phyloP scores from a whole-genome alignment of 2,888 invertebrate genomes.

The Chloromyia formosa region DNA sequence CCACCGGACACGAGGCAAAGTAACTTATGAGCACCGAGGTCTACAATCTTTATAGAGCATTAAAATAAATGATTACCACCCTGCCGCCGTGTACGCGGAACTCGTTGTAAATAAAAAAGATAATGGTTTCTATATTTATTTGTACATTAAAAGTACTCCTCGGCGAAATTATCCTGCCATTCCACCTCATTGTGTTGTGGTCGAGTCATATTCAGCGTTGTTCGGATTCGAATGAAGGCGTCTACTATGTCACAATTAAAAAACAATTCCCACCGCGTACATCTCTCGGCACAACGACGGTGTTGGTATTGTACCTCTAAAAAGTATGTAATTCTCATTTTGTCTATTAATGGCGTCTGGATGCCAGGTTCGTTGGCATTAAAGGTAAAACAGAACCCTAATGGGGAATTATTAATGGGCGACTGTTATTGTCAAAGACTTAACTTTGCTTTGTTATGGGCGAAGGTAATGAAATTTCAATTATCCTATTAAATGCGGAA shows the following conservation, averaged over 20 bases:
- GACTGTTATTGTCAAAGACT: constrained; percentile 5
- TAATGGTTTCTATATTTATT: constrained; percentile 34
- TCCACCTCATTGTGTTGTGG: not conserved
- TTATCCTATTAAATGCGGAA: constrained; percentile 1
- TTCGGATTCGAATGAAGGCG: constrained; percentile 1
- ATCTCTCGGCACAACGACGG: too few species aligned
- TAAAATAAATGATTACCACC: constrained; percentile 24
- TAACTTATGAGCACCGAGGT: constrained; percentile 46
- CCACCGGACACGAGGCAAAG: too few species aligned
- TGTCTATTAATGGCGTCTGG: constrained; percentile 21
- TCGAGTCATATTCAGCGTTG: not conserved
- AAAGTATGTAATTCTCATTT: not conserved
- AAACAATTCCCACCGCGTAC: constrained; percentile 15
- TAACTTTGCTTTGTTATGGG: constrained; percentile 19
- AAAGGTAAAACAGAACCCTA: constrained; percentile 10
- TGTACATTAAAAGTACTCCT: constrained; percentile 30
- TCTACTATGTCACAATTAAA: constrained; percentile 21
- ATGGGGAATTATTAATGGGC: constrained; percentile 30
- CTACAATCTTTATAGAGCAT: constrained; percentile 13
- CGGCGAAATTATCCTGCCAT: constrained; percentile 12
- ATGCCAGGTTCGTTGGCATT: not conserved
- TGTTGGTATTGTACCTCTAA: not conserved
- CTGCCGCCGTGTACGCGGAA: not conserved
- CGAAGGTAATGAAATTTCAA: constrained; percentile 34
- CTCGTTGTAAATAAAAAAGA: constrained; percentile 19